Evolutionary conservation across 2,797 vertebrate species (phyloP), one percentile per base, ranked within the genome.

Genomic region (Euphonia xanthogaster): DNA sequence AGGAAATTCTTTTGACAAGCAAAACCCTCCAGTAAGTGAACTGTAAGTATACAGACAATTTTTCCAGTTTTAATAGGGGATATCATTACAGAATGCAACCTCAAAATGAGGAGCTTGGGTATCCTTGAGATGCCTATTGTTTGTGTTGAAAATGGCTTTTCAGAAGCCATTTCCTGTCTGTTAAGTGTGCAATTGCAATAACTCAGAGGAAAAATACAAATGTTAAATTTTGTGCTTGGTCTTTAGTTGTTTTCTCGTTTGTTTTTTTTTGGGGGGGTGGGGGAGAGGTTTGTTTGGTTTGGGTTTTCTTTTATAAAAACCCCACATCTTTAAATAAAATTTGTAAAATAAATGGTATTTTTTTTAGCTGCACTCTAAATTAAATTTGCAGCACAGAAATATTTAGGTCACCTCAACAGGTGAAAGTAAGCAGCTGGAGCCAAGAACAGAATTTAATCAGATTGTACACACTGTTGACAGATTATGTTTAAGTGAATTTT

Each of bases 201-300:
- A 80, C 5, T 53, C 25, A 39, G 5, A 27, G 9, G 7, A 78
- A 77, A 84, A 78, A 24, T 30, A 28, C 3, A 60, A 73, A 67
- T 61, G 4, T 4, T 79, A 45, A 66, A 62, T 55, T 44, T 5
- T 54, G 7, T 48, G 27, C 47, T 78, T 81, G 10, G 4, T 62
- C 9, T 1, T 0, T 62, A 4, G 21, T 30, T 40, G 40, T 42
- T 42, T 42, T 42, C 18, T 42, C 17, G 7, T 40, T 18, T 42
- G 7, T 17, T 37, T 11, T 7, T 7, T 17, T 48, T 9, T 6
- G 5, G 5, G 5, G 7, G 22, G 22, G 2, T 1, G 4, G 3
- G 4, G 5, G 2, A 6, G 6, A 10, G 6, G 2, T 7, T 44
- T 44, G 3, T 15, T 70, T 57, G 16, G 6, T 73, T 67, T 3